These are phyloP conservation scores for Oppia nitens DNA, from an alignment of 1,140 invertebrate genomes.

Conservation along the genomic window DNA sequence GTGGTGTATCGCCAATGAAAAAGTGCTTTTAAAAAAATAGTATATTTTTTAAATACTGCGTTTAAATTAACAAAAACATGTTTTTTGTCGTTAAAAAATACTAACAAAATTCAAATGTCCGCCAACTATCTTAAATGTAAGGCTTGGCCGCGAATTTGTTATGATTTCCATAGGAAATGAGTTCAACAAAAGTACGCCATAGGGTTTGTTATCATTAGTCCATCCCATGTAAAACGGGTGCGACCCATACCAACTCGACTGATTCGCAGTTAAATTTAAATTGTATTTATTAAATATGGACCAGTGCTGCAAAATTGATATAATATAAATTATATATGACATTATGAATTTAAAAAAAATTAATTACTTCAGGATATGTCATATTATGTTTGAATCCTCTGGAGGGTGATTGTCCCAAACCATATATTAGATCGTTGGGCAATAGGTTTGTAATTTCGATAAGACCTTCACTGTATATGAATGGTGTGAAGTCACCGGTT, in stretches of 20 bases:
- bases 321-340: neutral
- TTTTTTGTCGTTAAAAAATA: neutral
- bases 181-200: slow-evolving; percentile 57
- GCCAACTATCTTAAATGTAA: slow-evolving; percentile 56
- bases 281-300: slow-evolving; percentile 3
- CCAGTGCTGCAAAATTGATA: neutral
- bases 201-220: slow-evolving; percentile 32
- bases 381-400: slow-evolving; percentile 2
- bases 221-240: slow-evolving; percentile 20
- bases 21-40: slow-evolving; percentile 26
- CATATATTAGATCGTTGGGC: slow-evolving; percentile 8
- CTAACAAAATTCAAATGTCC: slow-evolving; percentile 52
- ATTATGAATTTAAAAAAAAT: neutral
- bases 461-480: slow-evolving; percentile 1
- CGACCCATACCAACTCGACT: slow-evolving; percentile 12
- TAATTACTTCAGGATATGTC: neutral
- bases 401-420: slow-evolving; percentile 5
- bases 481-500: slow-evolving; percentile 4
- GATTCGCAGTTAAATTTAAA: neutral
- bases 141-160: slow-evolving; percentile 51
- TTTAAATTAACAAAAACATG: neutral
- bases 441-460: slow-evolving; percentile 7
- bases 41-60: neutral
- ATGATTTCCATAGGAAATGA: slow-evolving; percentile 68
- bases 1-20: slow-evolving; percentile 50